phyloP scores from a whole-genome alignment of 2,113 vertebrate genomes.

The Nothobranchius furzeri region DNA sequence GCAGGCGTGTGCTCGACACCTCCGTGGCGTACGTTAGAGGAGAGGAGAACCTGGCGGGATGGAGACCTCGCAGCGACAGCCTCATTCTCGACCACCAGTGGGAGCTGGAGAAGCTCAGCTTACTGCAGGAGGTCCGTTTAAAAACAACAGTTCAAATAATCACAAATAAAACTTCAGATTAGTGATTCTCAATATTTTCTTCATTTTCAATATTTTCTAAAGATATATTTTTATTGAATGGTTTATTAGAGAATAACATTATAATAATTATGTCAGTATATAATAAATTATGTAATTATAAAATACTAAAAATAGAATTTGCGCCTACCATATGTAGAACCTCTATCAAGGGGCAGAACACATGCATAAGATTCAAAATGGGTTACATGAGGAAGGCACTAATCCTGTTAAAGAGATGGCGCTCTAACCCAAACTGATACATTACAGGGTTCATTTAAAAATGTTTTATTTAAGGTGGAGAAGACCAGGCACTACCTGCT shows the following conservation, averaged over 20 bases:
- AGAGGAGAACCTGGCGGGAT: slow-evolving; percentile 96
- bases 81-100: slow-evolving; percentile 97
- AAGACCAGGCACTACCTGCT: slow-evolving; percentile 96
- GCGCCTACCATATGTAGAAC: too few species aligned
- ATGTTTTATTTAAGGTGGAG: slow-evolving; percentile 83
- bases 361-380: too few species aligned
- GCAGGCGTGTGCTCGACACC: slow-evolving; percentile 92
- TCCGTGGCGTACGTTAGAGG: slow-evolving; percentile 95
- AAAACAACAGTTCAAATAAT: too few species aligned
- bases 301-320: background rate
- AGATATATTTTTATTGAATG: too few species aligned
- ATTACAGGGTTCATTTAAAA: background rate
- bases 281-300: background rate
- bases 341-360: too few species aligned
- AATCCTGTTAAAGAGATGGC: background rate
- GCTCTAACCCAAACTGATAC: too few species aligned
- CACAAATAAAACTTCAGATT: too few species aligned
- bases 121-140: slow-evolving; percentile 88
- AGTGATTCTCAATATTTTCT: too few species aligned
- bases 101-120: slow-evolving; percentile 97
- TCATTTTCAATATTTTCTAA: too few species aligned
- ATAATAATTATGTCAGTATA: too few species aligned
- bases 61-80: slow-evolving; percentile 96
- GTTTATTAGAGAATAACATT: too few species aligned
- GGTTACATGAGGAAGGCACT: background rate